Base-by-base conservation (phyloP, 2,797 vertebrate species). In the Cyprinodon diabolis region DNA sequence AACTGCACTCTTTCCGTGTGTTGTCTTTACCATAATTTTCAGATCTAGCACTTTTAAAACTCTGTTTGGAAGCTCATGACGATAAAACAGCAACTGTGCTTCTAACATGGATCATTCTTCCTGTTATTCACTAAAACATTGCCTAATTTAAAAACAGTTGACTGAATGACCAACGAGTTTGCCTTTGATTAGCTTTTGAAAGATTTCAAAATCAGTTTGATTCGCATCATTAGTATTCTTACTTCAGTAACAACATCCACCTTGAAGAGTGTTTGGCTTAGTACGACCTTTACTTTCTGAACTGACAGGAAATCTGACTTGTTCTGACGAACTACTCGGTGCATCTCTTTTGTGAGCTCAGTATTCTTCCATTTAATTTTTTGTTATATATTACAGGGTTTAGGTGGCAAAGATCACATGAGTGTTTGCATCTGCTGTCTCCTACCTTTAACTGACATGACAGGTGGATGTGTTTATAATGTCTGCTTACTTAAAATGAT, bases 401-500 rank as follows among this genome's bases (percentile, higher is more conserved):
- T 65, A 35, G 68, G 65, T 49, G 17, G 48, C 30, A 76, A 40
- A 3, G 62, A 72, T 69, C 77, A 48, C 80, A 68, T 71, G 57
- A 60, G 80, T 66, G 66, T 79, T 70, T 43, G 58, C 54, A 23
- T 77, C 69, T 74, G 75, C 66, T 10, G 23, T 52, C 72, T 81
- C 77, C 72, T 47, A 47, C 74, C 77, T 68, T 47, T 66, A 70
- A 87, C 76, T 85, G 77, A 89, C 71, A 66, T 67, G 79, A 83
- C 69, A 48, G 85, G 77, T 73, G 84, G 85, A 86, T 81, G 70
- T 78, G 88, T 90, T 87, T 79, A 60, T 49, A 75, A 82, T 87
- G 83, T 89, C 86, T 51, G 77, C 80, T 85, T 89, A 79, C 54
- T 77, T 85, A 80, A 87, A 72, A 79, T 86, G 79, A 21, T 87